Percentiles rank a stretch among this genome's conserved stretches.
phyloP scores from a whole-genome alignment of 2,113 vertebrate species.

The Butorides virescens region DNA sequence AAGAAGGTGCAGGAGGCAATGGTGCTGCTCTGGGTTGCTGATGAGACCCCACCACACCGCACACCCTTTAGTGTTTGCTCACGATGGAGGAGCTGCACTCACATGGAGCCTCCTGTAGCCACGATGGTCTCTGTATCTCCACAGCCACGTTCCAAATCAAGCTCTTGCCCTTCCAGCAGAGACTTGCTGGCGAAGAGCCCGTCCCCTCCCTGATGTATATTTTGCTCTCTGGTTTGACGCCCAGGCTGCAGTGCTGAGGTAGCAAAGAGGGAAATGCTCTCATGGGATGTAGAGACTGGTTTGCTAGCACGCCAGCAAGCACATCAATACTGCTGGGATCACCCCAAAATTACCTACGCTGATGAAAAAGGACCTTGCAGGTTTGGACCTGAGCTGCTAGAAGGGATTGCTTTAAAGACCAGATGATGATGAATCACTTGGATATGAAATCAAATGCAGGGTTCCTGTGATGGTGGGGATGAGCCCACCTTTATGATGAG shows the following conservation, averaged over 20 bases:
- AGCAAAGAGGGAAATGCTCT: not conserved
- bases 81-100: rapidly evolving
- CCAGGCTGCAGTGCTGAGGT: not conserved
- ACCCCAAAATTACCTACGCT: not conserved
- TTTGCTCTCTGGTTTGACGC: not conserved
- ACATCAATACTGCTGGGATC: rapidly evolving
- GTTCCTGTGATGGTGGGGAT: not conserved
- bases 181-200: rapidly evolving
- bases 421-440: not conserved
- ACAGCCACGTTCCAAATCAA: not conserved
- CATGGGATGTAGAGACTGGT: not conserved
- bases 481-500: not conserved
- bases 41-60: rapidly evolving
- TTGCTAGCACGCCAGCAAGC: not conserved
- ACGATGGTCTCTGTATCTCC: rapidly evolving
- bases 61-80: rapidly evolving
- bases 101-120: rapidly evolving
- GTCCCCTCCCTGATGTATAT: rapidly evolving
- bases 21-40: rapidly evolving
- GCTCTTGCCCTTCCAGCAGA: not conserved
- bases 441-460: not conserved
- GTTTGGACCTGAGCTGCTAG: not conserved
- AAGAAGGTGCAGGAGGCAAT: not conserved
- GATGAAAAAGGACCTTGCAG: not conserved
- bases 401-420: not conserved